A percentile compares a stretch with the other conserved stretches of the same genome.
These are phyloP conservation scores for Cepaea nemoralis DNA, from an alignment of 1,140 invertebrate species.

Conservation along the genomic window DNA sequence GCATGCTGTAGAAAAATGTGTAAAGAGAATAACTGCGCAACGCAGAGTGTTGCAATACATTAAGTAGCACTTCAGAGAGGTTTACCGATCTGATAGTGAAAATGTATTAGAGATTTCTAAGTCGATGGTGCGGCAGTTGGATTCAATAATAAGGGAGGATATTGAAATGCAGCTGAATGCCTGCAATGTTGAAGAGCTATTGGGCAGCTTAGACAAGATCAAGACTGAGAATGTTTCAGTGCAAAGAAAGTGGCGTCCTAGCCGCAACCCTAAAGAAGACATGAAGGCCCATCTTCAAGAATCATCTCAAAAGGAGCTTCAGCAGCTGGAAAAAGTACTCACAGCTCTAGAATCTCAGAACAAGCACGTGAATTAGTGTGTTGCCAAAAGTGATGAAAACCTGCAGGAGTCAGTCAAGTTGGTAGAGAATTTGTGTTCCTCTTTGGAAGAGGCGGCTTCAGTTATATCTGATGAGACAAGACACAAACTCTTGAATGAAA, in stretches of 20 bases:
- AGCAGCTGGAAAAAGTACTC: conserved; percentile 10
- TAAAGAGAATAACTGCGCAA: background rate
- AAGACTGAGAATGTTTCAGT: background rate
- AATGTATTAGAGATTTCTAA: background rate
- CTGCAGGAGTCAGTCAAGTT: background rate
- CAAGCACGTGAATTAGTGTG: background rate
- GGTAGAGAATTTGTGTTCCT: background rate
- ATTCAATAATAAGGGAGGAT: too few relatives aligned
- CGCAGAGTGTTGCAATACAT: background rate
- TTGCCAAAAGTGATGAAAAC: background rate
- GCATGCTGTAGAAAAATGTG: background rate
- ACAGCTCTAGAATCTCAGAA: conserved; percentile 6
- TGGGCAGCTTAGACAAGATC: conserved; percentile 2
- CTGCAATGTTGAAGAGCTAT: conserved; percentile 12
- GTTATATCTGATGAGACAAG: too few relatives aligned
- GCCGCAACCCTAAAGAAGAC: background rate
- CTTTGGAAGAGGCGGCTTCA: too few relatives aligned
- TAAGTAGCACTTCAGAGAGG: background rate
- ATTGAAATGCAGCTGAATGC: conserved; percentile 22
- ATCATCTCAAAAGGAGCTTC: background rate
- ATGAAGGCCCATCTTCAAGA: background rate
- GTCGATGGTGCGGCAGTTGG: background rate
- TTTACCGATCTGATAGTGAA: background rate
- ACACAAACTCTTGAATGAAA: too few relatives aligned
- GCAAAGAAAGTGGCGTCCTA: conserved; percentile 18